Percentiles rank a stretch among this genome's conserved stretches.
These are phyloP conservation scores for Karalla daura DNA, from an alignment of 2,797 vertebrate species.

Conservation along the genomic window DNA sequence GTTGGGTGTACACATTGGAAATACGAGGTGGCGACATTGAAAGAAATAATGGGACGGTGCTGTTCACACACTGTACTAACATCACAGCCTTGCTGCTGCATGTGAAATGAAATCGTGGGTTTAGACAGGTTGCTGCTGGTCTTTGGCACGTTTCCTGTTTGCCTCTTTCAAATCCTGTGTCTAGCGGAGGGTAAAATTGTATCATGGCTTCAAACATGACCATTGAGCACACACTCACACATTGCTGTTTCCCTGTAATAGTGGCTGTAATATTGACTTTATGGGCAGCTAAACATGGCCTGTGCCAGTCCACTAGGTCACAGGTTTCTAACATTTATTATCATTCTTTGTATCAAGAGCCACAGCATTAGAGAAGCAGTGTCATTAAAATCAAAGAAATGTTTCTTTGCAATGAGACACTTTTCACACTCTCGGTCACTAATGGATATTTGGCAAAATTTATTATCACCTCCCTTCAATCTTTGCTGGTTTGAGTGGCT, in stretches of 20 bases:
- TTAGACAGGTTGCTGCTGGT: constrained; percentile 9
- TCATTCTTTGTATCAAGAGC: background rate
- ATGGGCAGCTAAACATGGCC: background rate
- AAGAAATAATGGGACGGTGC: constrained; percentile 5
- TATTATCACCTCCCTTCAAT: background rate
- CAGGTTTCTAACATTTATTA: background rate
- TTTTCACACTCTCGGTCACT: background rate
- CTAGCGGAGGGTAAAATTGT: background rate
- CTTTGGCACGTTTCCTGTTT: constrained; percentile 1
- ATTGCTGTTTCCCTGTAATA: constrained; percentile 1
- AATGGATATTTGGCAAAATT: background rate
- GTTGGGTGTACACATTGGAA: constrained; percentile 3
- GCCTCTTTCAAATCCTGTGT: background rate
- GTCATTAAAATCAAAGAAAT: constrained; percentile 2
- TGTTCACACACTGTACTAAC: background rate
- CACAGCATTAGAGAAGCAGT: background rate
- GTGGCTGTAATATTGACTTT: background rate
- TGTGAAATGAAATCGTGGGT: constrained; percentile 4
- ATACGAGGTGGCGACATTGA: background rate
- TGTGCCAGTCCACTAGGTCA: background rate
- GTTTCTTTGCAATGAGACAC: background rate
- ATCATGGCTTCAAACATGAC: background rate
- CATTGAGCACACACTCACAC: background rate
- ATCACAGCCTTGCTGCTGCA: background rate
- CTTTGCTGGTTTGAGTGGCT: background rate